Evolutionary conservation across 2,797 vertebrate genomes (phyloP).

Genomic region (Notoglanidium macrostoma): DNA sequence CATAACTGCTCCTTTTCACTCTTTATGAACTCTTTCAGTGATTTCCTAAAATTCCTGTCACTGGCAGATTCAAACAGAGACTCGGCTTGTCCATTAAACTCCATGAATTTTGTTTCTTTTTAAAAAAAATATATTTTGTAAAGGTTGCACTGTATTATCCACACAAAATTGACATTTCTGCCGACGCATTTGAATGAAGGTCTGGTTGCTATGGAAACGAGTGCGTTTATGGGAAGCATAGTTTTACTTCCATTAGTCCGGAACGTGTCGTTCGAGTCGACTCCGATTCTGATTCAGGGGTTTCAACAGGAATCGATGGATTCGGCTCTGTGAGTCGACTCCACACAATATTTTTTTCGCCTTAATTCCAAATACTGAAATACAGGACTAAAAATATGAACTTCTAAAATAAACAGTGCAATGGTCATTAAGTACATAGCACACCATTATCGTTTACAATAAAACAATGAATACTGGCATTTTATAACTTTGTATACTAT

Average conservation of each 20-base stretch:
- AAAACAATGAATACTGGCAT: too few species aligned
- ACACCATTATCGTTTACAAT: too few species aligned
- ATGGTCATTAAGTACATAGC: background rate
- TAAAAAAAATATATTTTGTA: background rate
- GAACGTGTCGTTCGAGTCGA: background rate
- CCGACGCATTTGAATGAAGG: background rate
- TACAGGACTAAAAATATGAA: background rate
- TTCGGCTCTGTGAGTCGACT: background rate
- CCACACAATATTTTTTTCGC: background rate
- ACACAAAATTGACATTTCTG: too few species aligned
- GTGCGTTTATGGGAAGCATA: slow-evolving; percentile 25
- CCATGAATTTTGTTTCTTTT: background rate
- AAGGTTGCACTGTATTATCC: background rate
- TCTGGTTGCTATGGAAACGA: slow-evolving; percentile 57
- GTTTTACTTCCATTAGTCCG: background rate
- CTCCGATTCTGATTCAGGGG: background rate
- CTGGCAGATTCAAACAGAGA: slow-evolving; percentile 55
- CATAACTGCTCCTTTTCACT: slow-evolving; percentile 65
- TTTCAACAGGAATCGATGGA: background rate
- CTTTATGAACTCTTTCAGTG: slow-evolving; percentile 64
- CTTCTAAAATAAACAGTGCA: background rate
- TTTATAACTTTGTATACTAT: too few species aligned
- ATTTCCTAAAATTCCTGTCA: slow-evolving; percentile 69
- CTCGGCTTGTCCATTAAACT: slow-evolving; percentile 6
- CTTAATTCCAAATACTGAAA: background rate